Conservation (phyloP, 2,797 vertebrate species). For the Euphonia xanthogaster region DNA sequence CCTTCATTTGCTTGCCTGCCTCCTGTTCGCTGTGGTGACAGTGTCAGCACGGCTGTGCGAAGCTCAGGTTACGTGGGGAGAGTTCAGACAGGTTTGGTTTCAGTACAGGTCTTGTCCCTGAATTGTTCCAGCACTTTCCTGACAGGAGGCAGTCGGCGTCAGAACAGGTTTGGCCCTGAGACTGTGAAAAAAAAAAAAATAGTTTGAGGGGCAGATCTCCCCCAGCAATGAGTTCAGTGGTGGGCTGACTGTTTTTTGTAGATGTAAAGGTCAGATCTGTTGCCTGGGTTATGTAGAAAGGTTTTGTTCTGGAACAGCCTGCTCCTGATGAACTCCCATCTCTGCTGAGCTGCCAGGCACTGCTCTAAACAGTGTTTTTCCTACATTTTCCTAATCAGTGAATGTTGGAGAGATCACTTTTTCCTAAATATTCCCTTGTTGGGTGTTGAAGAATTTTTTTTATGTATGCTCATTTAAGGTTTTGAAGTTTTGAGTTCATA, state of each 20-base stretch:
- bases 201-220: neutral
- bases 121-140: conserved; percentile 31
- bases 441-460: neutral
- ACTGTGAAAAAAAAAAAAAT: neutral
- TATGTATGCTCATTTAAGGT: neutral
- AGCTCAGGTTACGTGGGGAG: neutral
- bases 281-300: conserved; percentile 6
- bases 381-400: neutral
- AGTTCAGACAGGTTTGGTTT: conserved; percentile 45
- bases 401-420: neutral
- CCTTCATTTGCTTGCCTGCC: neutral
- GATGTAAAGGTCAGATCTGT: conserved; percentile 25
- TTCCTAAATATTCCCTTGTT: neutral
- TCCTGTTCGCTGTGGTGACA: neutral
- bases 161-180: neutral
- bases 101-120: neutral
- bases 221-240: neutral
- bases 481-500: neutral
- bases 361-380: neutral
- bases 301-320: conserved; percentile 43
- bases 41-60: neutral
- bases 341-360: neutral
- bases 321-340: neutral
- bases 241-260: neutral
- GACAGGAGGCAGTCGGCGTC: neutral